Evolutionary conservation across 2,888 invertebrate species (phyloP).

Genomic region (Rhingia rostrata): DNA sequence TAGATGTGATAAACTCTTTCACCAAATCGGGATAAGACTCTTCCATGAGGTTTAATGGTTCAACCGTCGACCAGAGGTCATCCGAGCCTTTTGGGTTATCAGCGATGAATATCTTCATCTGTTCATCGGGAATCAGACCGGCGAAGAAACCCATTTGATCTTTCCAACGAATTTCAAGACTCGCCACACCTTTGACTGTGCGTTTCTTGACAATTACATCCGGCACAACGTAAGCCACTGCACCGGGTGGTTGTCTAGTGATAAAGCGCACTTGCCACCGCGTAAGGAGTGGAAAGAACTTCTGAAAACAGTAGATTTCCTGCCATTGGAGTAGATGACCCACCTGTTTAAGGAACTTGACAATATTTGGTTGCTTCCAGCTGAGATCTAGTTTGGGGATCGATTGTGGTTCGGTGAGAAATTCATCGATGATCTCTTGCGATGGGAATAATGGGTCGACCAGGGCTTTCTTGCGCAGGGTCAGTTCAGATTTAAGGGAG

Average conservation of each 20-base stretch:
- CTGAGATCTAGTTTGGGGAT: slow-evolving; percentile 82
- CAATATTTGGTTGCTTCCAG: slow-evolving; percentile 87
- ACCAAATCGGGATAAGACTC: slow-evolving; percentile 87
- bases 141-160: slow-evolving; percentile 85
- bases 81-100: slow-evolving; percentile 83
- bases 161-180: slow-evolving; percentile 89
- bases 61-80: slow-evolving; percentile 87
- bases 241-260: slow-evolving; percentile 62
- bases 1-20: slow-evolving; percentile 84
- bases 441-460: slow-evolving; percentile 87
- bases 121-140: slow-evolving; percentile 86
- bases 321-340: slow-evolving; percentile 88
- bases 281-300: slow-evolving; percentile 89
- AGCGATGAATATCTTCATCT: slow-evolving; percentile 83
- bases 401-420: neutral
- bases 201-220: slow-evolving; percentile 85
- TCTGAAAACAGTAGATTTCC: slow-evolving; percentile 89
- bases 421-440: slow-evolving; percentile 82
- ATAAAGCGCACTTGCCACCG: slow-evolving; percentile 87
- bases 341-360: slow-evolving; percentile 88
- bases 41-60: slow-evolving; percentile 87
- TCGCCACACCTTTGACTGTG: slow-evolving; percentile 85
- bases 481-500: slow-evolving; percentile 87
- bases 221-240: slow-evolving; percentile 81
- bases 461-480: slow-evolving; percentile 88